These are phyloP conservation scores for Clistopyga incitator DNA, from an alignment of 2,888 invertebrate species.

Conservation along the genomic window DNA sequence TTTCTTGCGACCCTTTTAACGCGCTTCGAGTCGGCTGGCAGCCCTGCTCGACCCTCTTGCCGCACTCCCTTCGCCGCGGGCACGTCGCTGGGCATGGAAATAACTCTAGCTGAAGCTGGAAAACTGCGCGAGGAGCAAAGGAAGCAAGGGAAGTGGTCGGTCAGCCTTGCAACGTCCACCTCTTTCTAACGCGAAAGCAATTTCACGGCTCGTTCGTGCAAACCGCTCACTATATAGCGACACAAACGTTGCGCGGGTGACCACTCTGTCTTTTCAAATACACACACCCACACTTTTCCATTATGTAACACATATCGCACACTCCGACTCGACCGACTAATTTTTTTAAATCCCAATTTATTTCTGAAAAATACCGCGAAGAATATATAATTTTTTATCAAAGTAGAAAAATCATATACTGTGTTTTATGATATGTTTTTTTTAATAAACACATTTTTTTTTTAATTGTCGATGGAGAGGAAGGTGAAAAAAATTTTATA, in stretches of 20 bases:
- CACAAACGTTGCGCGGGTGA: background rate
- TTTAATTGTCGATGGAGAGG: too few species aligned
- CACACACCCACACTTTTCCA: background rate
- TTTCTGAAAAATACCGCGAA: too few species aligned
- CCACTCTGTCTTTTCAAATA: background rate
- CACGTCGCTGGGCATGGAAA: slow-evolving; percentile 43
- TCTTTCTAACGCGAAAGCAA: slow-evolving; percentile 57
- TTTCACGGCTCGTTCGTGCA: slow-evolving; percentile 62
- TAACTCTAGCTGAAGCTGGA: slow-evolving; percentile 48
- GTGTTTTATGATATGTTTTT: too few species aligned
- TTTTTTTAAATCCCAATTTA: too few species aligned
- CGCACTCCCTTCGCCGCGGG: background rate
- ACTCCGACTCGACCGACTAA: too few species aligned
- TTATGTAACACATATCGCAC: background rate
- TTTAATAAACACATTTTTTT: too few species aligned
- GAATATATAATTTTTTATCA: too few species aligned
- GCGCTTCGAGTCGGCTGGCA: slow-evolving; percentile 7
- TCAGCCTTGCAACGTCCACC: slow-evolving; percentile 37
- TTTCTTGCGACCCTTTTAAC: slow-evolving; percentile 60
- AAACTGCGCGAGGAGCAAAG: slow-evolving; percentile 25
- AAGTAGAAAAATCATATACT: too few species aligned
- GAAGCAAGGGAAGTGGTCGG: slow-evolving; percentile 30
- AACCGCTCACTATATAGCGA: slow-evolving; percentile 18
- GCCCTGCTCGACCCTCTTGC: background rate
- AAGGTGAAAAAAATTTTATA: too few species aligned